phyloP scores from a whole-genome alignment of 2,113 vertebrate genomes.

The Thalassoma bifasciatum region DNA sequence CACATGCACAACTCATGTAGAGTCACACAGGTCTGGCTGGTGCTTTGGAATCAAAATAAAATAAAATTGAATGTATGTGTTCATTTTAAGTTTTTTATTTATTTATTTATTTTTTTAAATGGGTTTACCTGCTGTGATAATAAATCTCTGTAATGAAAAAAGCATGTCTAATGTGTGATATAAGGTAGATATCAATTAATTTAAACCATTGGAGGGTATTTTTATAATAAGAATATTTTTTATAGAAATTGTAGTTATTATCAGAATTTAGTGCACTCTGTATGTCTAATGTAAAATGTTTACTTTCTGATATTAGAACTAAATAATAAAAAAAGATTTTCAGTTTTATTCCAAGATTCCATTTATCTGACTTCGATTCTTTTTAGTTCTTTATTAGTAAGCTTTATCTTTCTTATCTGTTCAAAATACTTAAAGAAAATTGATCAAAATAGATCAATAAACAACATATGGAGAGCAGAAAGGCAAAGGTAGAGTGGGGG shows the following conservation, averaged over 20 bases:
- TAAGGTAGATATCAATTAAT: background rate
- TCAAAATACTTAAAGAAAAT: constrained; percentile 4
- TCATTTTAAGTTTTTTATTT: background rate
- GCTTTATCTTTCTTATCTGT: background rate
- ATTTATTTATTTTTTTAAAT: background rate
- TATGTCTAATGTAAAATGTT: constrained; percentile 11
- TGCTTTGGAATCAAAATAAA: constrained; percentile 12
- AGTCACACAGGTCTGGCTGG: constrained; percentile 16
- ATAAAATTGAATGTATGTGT: background rate
- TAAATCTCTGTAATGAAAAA: background rate
- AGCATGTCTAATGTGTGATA: constrained; percentile 8
- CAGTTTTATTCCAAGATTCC: constrained; percentile 1
- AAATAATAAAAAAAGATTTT: constrained; percentile 2
- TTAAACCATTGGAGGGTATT: too few species aligned
- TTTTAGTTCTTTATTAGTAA: background rate
- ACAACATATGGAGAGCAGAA: constrained; percentile 26
- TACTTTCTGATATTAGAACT: background rate
- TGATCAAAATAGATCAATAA: constrained; percentile 60
- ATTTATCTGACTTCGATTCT: constrained; percentile 1
- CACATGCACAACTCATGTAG: constrained; percentile 64
- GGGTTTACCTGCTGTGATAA: background rate
- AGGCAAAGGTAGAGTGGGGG: constrained; percentile 71
- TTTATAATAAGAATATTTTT: too few species aligned
- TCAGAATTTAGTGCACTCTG: background rate
- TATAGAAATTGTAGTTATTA: too few species aligned